phyloP scores from a whole-genome alignment of 2,888 invertebrate genomes.

The Andrena marginata region DNA sequence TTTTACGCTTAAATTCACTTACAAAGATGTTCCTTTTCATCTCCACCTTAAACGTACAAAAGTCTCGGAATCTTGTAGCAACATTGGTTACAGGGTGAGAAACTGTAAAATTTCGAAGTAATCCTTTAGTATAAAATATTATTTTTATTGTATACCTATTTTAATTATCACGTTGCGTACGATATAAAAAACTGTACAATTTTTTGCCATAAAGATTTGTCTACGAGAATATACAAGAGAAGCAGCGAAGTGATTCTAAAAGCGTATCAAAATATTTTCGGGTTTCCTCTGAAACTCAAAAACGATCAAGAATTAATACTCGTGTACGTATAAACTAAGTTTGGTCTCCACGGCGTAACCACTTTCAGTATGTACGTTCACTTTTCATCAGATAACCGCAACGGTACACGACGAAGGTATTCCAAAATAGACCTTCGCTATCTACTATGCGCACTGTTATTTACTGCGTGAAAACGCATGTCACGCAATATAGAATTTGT shows the following conservation, averaged over 20 bases:
- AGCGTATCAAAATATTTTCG: conserved; percentile 25
- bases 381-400: not conserved
- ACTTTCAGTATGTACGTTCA: not conserved
- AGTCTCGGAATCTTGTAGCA: not conserved
- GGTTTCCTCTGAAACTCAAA: not conserved
- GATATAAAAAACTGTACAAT: conserved; percentile 78
- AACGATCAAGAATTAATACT: not conserved
- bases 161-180: conserved; percentile 70
- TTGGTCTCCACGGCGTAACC: not conserved
- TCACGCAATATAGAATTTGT: not conserved
- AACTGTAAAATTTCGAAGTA: conserved; percentile 13
- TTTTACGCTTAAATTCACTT: not conserved
- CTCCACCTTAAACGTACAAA: not conserved
- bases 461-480: not conserved
- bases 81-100: not conserved
- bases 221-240: conserved; percentile 67
- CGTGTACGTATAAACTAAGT: not conserved
- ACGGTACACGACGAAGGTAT: not conserved
- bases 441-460: not conserved
- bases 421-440: not conserved
- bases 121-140: conserved; percentile 48
- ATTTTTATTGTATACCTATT: conserved; percentile 67
- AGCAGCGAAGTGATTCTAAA: conserved; percentile 34
- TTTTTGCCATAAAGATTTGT: conserved; percentile 35
- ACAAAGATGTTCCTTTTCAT: not conserved